Evolutionary conservation across 1,140 invertebrate genomes (phyloP), one percentile per base, ranked within the genome.

Genomic region (Trichomalopsis sarcophagae): DNA sequence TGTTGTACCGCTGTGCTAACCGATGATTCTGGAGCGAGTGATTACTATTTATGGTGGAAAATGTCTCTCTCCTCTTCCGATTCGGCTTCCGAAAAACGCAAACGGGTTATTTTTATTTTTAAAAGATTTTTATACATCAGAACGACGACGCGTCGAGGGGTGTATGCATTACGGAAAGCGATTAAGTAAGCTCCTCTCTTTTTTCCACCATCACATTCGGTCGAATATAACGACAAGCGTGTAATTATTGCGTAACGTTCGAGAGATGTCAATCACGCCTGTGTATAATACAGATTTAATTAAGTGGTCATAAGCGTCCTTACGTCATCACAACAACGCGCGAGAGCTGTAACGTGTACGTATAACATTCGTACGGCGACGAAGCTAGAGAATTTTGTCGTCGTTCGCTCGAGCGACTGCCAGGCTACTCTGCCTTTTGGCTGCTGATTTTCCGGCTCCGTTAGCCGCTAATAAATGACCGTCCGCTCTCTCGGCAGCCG

Each of bases 271-370:
- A 78, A 78, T 78, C 74, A 62, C 30, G 76, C 27, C 50, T 21
- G 50, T 33, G 50, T 78, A 78, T 78, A 62, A 62, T 78, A 17
- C 47, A 66, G 76, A 62, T 78, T 78, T 66, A 78, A 78, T 78
- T 78, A 78, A 78, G 30, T 55, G 40, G 47, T 33, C 40, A 47
- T 62, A 78, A 62, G 17, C 76, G 50, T 17, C 44, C 14, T 77
- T 77, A n/a, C 75, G 17, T 78, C 47, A 78, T 78, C 76, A 78
- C 50, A 78, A 78, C 75, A 78, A 27, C 47, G 14, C 23, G 11
- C 2, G 27, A 62, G 23, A 71, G 23, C 69, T 71, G 2, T 27
- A 27, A 4, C 3, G 30, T n/a, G 33, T 71, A 17, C 23, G 17
- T 30, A 36, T 36, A 36, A 4, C 33, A 33, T 71, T 11, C 14